phyloP scores from a whole-genome alignment of 2,888 invertebrate genomes.

The Andricus curvator region DNA sequence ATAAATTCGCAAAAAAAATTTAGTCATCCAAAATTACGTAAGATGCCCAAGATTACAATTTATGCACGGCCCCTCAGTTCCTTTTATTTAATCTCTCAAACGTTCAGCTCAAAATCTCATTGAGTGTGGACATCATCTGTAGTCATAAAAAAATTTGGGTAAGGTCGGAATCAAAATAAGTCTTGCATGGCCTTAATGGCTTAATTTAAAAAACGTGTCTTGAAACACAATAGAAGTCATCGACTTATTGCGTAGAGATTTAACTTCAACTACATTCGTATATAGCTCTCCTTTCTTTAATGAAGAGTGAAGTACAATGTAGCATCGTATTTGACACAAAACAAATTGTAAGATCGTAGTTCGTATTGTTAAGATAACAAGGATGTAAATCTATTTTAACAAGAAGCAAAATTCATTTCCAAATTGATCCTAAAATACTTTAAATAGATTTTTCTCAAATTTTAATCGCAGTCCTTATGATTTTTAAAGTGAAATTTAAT shows the following conservation, averaged over 20 bases:
- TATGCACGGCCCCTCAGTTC: too few species aligned
- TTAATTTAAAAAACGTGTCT: conserved; percentile 16
- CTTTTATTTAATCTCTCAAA: too few species aligned
- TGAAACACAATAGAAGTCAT: not conserved
- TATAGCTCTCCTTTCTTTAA: conserved; percentile 10
- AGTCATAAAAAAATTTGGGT: too few species aligned
- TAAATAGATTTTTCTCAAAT: not conserved
- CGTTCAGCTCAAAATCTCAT: too few species aligned
- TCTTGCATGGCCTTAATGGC: not conserved
- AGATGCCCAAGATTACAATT: too few species aligned
- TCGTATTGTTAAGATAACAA: conserved; percentile 27
- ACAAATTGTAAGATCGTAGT: conserved; percentile 16
- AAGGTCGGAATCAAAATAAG: too few species aligned
- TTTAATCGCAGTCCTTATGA: not conserved
- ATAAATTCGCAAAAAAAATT: too few species aligned
- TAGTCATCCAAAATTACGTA: too few species aligned
- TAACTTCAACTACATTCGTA: conserved; percentile 32
- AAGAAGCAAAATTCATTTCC: not conserved
- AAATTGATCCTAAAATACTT: not conserved
- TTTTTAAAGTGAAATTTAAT: not conserved
- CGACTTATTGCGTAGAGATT: conserved; percentile 26
- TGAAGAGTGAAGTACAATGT: conserved; percentile 36
- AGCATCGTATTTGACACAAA: conserved; percentile 5
- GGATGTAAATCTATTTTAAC: conserved; percentile 30
- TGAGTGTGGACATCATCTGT: too few species aligned